Percentiles rank a stretch among this genome's conserved stretches.
These are phyloP conservation scores for Frankliniella fusca DNA, from an alignment of 2,888 invertebrate genomes.

Conservation along the genomic window DNA sequence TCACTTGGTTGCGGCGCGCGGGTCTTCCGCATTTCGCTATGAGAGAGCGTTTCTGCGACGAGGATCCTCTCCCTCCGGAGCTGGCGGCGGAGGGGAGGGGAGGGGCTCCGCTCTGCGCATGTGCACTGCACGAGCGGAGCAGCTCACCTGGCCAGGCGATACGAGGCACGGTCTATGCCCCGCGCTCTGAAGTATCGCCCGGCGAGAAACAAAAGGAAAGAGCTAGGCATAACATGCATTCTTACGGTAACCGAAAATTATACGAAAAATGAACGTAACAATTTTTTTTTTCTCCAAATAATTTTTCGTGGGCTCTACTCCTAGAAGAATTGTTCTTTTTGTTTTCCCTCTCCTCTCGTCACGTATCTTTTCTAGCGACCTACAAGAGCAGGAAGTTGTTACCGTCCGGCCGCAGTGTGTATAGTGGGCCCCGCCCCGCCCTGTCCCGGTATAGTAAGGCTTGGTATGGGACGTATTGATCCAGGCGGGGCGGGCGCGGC, in stretches of 20 bases:
- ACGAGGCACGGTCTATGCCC: too few relatives aligned
- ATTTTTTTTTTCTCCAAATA: too few relatives aligned
- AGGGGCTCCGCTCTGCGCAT: not conserved
- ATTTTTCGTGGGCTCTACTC: too few relatives aligned
- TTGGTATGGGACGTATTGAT: constrained; percentile 22
- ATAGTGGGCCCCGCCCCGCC: not conserved
- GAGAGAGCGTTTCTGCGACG: not conserved
- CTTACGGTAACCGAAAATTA: too few relatives aligned
- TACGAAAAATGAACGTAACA: too few relatives aligned
- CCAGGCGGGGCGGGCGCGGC: not conserved
- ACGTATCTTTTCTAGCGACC: not conserved
- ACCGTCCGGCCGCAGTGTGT: not conserved
- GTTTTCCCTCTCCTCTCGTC: not conserved
- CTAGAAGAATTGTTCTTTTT: not conserved
- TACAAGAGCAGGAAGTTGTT: not conserved
- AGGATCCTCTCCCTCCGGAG: too few relatives aligned
- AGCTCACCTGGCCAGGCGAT: not conserved
- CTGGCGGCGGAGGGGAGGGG: not conserved
- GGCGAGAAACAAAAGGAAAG: too few relatives aligned
- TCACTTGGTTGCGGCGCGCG: not conserved
- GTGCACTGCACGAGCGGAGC: not conserved
- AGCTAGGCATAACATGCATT: too few relatives aligned
- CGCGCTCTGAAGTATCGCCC: too few relatives aligned
- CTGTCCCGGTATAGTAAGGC: not conserved
- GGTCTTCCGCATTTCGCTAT: not conserved